Evolutionary conservation across 2,113 vertebrate species (phyloP), one percentile per base, ranked within the genome.

Genomic region (Myotis yumanensis): DNA sequence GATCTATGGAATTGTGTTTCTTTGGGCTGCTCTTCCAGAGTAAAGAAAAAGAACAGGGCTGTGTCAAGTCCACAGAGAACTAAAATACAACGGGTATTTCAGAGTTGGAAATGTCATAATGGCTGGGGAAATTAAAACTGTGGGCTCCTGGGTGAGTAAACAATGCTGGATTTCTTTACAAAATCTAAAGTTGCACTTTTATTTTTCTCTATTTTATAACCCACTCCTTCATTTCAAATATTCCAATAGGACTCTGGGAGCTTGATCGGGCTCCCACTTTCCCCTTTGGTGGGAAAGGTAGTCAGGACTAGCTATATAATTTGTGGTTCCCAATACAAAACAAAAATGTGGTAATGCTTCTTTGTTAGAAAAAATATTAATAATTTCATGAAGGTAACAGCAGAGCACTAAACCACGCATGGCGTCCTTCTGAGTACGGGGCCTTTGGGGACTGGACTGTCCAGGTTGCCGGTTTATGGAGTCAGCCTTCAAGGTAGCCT

Each of bases 161-260:
- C 30, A 86, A 40, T 72, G 37, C 54, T 37, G 28, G 43, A 30
- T 93, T 95, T 94, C 59, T 43, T 94, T 83, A 91, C 32, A 84
- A 69, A 52, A 51, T 75, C 64, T 37, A 62, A 90, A 69, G 37
- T 17, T 43, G 10, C 37, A 25, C 32, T 85, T 30, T 30, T 85
- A 25, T 22, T 90, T 73, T 59, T 90, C 54, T 35, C 30, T 73
- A 2, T 71, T 86, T 89, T 64, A 64, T 35, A 54, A 17, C 43
- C 2, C 2, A 57, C 1, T 59, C 35, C 91, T 84, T 32, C 57
- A 90, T 68, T 51, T 69, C 22, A 84, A 68, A 28, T 75, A 32
- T 20, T 84, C 37, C 17, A 77, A 1, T 4, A 51, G 46, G 23
- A 72, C 8, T 76, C 57, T 15, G 37, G 35, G 40, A 3, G 40